phyloP scores from a whole-genome alignment of 1,140 invertebrate genomes.

The Adoxophyes honmai region DNA sequence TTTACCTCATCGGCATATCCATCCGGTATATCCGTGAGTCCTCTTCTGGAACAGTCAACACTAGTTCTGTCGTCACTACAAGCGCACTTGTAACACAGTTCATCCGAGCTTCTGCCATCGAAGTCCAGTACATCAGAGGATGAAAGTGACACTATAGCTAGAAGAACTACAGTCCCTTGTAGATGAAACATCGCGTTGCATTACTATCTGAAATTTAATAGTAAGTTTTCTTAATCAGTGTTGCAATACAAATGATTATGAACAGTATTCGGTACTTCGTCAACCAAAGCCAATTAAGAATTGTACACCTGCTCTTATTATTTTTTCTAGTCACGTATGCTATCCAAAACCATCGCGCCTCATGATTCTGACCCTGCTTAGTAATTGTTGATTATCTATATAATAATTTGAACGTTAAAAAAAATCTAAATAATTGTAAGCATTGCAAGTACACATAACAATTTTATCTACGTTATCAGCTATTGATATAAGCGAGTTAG shows the following conservation, averaged over 20 bases:
- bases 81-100: slow-evolving; percentile 49
- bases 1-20: slow-evolving; percentile 45
- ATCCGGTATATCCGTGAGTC: slow-evolving; percentile 48
- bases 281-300: neutral
- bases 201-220: slow-evolving; percentile 51
- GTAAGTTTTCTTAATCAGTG: neutral
- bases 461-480: slow-evolving; percentile 70
- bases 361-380: no score
- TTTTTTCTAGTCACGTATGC: slow-evolving; percentile 32
- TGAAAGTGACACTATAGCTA: slow-evolving; percentile 32
- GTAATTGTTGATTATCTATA: no score
- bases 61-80: slow-evolving; percentile 47
- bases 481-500: slow-evolving; percentile 58
- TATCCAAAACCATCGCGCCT: no score
- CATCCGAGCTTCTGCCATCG: slow-evolving; percentile 40
- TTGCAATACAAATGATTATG: neutral
- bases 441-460: slow-evolving; percentile 35
- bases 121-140: slow-evolving; percentile 39
- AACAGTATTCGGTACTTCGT: neutral
- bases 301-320: slow-evolving; percentile 34
- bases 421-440: slow-evolving; percentile 19
- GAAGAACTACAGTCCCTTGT: slow-evolving; percentile 33
- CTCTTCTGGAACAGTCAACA: slow-evolving; percentile 57
- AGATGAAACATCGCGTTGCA: slow-evolving; percentile 58
- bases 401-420: neutral